Conservation (phyloP, 92 coral and sea anemone species). For the Porites divaricata region DNA sequence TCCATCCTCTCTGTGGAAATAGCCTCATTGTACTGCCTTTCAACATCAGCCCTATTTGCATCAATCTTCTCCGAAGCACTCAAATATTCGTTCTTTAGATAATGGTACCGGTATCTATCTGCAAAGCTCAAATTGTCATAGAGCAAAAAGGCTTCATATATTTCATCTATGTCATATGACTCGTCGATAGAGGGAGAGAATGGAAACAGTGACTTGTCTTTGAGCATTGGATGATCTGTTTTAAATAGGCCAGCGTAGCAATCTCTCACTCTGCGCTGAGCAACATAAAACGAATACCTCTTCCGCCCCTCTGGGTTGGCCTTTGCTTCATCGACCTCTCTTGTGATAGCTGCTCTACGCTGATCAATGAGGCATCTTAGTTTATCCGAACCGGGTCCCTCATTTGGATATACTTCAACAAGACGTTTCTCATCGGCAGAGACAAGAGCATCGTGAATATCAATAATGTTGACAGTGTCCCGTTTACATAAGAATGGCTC, state of each 20-base stretch:
- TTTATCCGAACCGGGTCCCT: background rate
- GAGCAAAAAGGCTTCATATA: too few species aligned
- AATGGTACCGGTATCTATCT: too few species aligned
- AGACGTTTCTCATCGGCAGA: background rate
- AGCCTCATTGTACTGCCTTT: too few species aligned
- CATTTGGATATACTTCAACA: background rate
- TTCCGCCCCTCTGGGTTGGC: background rate
- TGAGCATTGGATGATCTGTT: background rate
- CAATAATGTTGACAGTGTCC: background rate
- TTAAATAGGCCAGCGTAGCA: conserved; percentile 23
- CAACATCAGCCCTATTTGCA: too few species aligned
- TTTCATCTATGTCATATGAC: too few species aligned
- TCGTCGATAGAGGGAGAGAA: too few species aligned
- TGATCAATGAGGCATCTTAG: background rate
- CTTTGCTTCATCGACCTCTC: background rate
- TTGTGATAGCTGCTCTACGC: conserved; percentile 2
- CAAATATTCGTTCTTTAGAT: too few species aligned
- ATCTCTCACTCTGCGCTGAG: conserved; percentile 27
- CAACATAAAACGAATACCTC: conserved; percentile 13
- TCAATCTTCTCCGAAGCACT: too few species aligned
- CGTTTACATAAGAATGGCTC: too few species aligned
- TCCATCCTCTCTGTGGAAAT: too few species aligned
- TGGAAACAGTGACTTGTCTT: too few species aligned
- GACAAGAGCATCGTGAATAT: conserved; percentile 6
- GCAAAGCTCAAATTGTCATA: too few species aligned